A percentile compares a stretch with the other conserved stretches of the same genome.
Conservation (phyloP, 2,113 vertebrate species). For the Hiodon alosoides region DNA sequence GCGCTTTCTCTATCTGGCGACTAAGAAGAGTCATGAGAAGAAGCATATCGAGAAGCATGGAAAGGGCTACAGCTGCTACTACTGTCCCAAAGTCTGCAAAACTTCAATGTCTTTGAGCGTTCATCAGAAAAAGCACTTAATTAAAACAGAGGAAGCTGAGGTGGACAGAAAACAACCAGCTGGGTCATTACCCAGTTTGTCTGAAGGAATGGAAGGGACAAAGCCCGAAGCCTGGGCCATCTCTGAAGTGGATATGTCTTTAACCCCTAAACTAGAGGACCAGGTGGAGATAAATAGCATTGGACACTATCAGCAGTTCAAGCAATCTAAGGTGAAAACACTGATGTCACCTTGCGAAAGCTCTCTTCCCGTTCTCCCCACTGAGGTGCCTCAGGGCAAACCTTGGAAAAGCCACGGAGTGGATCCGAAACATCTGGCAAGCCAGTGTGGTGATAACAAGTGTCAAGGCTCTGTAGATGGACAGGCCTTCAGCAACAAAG, state of each 20-base stretch:
- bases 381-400: slow-evolving; percentile 50
- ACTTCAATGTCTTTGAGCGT: slow-evolving; percentile 73
- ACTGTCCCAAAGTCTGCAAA: slow-evolving; percentile 77
- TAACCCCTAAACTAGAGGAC: slow-evolving; percentile 36
- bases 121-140: slow-evolving; percentile 75
- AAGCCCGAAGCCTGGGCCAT: slow-evolving; percentile 46
- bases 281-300: slow-evolving; percentile 23
- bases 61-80: slow-evolving; percentile 70
- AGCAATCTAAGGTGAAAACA: slow-evolving; percentile 39
- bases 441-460: slow-evolving; percentile 38
- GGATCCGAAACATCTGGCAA: slow-evolving; percentile 33
- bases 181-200: slow-evolving; percentile 31
- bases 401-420: slow-evolving; percentile 38
- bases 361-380: slow-evolving; percentile 28
- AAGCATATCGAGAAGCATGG: slow-evolving; percentile 74
- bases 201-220: slow-evolving; percentile 36
- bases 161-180: slow-evolving; percentile 37
- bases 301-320: slow-evolving; percentile 41
- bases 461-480: slow-evolving; percentile 21
- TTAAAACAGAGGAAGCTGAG: slow-evolving; percentile 59
- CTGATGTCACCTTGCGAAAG: slow-evolving; percentile 36
- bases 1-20: slow-evolving; percentile 90
- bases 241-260: slow-evolving; percentile 36
- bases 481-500: slow-evolving; percentile 36
- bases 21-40: slow-evolving; percentile 91